Base-by-base conservation (phyloP, 2,797 vertebrate species). In the Meriones psammophilus region DNA sequence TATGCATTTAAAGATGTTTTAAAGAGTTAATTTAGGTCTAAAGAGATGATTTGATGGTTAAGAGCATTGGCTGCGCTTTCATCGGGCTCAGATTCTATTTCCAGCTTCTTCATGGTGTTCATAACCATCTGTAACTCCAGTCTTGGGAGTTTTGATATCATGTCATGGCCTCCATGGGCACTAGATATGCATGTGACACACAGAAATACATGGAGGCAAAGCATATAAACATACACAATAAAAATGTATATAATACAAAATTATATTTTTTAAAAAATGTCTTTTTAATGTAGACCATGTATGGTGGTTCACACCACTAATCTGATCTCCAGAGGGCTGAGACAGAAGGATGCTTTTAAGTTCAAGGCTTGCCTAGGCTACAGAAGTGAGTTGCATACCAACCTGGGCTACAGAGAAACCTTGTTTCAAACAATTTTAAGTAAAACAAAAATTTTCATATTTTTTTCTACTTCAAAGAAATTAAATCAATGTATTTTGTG, bases 401-500 rank as follows among this genome's bases (percentile, higher is more conserved):
- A 13, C 50, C 8, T 73, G 15, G 15, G 39, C 28, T 76, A 46
- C 56, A 42, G 2, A 88, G 69, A 33, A 36, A 46, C 13, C 10
- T 74, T 88, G 28, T 88, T 33, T 76, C 26, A 76, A 71, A 56
- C 1, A 87, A 71, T 33, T 22, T 12, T 22, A 20, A 62, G 50
- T 56, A 28, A 58, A 73, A 3, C n/a, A 88, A 74, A 73, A 39
- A 5, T 13, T 42, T 39, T 74, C 36, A 74, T 28, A 8, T 56
- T 22, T 64, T 54, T 92, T 92, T 12, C 89, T 46, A 66, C 91
- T 90, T 90, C 89, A 36, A 93, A 79, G 42, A 90, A 62, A 54
- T 42, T 7, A 88, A 83, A 64, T 73, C 17, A n/a, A 85, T 66
- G 39, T 60, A 60, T 66, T 66, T 14, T 46, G 20, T 94, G 30